Base-by-base conservation (phyloP, 2,797 vertebrate genomes). In the Crypturellus tataupa region DNA sequence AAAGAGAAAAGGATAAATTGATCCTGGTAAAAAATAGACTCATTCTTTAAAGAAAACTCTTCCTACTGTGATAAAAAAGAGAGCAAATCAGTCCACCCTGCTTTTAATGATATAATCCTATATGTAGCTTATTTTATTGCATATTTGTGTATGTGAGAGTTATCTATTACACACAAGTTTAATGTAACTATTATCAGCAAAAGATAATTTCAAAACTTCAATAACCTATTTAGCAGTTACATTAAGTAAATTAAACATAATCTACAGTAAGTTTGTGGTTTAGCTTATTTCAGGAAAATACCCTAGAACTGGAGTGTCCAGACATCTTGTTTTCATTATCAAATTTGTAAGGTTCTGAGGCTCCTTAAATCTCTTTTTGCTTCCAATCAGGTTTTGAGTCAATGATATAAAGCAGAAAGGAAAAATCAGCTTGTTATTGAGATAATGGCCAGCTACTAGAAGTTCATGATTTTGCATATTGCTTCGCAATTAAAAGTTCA, bases 181-280 rank as follows among this genome's bases (percentile, higher is more conserved):
- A 70, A 86, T 56, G 21, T 29, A 33, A 55, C 78, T 81, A 63
- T 40, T 58, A 42, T 16, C 12, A 29, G 4, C 17, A 12, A 91
- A 76, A 70, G 21, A 90, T 13, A 90, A 85, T 80, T 60, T 80
- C 4, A 87, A 85, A 64, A 77, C 53, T 53, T 25, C 60, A 80
- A 64, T n/a, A 81, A 51, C 1, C 13, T 1, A 33, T 18, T 76
- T 39, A 58, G 27, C 49, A 72, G 37, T 27, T 51, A 35, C 12
- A 40, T 40, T 80, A 76, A 12, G 39, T 87, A 44, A 71, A 49
- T 9, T 19, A 16, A 68, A 17, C 23, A 58, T 53, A 87, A 29
- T 5, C 2, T 1, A 16, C 40, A 53, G 70, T 3, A 13, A 35
- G 1, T 5, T 2, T 56, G 44, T 19, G 6, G 6, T 59, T 77